These are phyloP conservation scores for Coptodon rendalli DNA, from an alignment of 2,113 vertebrate genomes.

Conservation along the genomic window DNA sequence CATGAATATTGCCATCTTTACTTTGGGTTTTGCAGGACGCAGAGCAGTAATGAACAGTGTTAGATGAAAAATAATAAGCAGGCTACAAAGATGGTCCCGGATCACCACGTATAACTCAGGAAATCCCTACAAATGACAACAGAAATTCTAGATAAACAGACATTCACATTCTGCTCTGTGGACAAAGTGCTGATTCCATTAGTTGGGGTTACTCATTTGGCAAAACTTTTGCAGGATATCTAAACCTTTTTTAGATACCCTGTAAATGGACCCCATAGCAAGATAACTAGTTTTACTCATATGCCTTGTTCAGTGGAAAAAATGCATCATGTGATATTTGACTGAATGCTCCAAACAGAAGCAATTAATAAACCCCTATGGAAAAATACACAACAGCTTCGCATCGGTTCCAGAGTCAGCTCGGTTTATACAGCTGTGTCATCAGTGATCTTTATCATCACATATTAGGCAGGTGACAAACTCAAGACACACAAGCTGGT, in stretches of 20 bases:
- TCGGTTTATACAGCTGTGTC: slow-evolving; percentile 34
- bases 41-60: background rate
- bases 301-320: background rate
- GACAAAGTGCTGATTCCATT: slow-evolving; percentile 50
- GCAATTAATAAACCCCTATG: background rate
- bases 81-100: background rate
- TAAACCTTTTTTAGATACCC: background rate
- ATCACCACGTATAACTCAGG: background rate
- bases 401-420: slow-evolving; percentile 6
- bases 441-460: slow-evolving; percentile 13
- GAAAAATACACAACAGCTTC: background rate
- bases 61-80: background rate
- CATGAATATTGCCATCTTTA: background rate
- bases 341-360: background rate
- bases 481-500: background rate
- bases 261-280: background rate
- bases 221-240: background rate
- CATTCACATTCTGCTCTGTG: background rate
- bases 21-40: background rate
- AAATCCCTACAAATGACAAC: background rate
- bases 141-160: background rate
- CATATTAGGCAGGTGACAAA: slow-evolving; percentile 37
- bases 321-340: background rate
- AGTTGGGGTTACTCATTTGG: background rate
- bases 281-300: background rate